Conservation (phyloP, 2,888 invertebrate genomes). For the Hetaerina titia region DNA sequence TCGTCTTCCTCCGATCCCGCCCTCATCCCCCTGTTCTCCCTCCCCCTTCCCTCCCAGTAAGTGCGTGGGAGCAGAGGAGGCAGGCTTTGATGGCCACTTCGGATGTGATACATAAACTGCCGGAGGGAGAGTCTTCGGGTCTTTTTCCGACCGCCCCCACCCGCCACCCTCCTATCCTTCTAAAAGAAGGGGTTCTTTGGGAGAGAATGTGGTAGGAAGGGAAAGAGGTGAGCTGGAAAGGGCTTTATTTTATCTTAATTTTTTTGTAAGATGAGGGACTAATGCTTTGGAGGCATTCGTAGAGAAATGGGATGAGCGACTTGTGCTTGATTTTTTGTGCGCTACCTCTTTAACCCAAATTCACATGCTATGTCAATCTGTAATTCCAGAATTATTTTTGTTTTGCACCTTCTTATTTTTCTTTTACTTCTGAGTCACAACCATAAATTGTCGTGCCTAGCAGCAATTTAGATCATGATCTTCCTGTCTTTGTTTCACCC, state of each 20-base stretch:
- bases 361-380: too few species aligned
- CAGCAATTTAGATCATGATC: too few species aligned
- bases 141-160: neutral
- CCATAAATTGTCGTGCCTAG: too few species aligned
- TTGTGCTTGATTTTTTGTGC: neutral
- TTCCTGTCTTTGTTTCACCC: too few species aligned
- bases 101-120: constrained; percentile 64
- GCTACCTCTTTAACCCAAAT: too few species aligned
- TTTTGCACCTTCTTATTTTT: too few species aligned
- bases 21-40: neutral
- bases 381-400: too few species aligned
- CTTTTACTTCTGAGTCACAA: too few species aligned
- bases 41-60: neutral
- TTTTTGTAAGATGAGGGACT: neutral
- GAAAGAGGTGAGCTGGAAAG: neutral
- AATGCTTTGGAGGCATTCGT: neutral
- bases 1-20: neutral
- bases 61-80: constrained; percentile 5
- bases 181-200: neutral
- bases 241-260: neutral
- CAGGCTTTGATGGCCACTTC: constrained; percentile 58
- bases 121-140: constrained; percentile 12
- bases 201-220: neutral
- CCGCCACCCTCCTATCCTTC: neutral
- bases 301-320: neutral